phyloP scores from a whole-genome alignment of 2,888 invertebrate species.

The Drosophila phalerata region DNA sequence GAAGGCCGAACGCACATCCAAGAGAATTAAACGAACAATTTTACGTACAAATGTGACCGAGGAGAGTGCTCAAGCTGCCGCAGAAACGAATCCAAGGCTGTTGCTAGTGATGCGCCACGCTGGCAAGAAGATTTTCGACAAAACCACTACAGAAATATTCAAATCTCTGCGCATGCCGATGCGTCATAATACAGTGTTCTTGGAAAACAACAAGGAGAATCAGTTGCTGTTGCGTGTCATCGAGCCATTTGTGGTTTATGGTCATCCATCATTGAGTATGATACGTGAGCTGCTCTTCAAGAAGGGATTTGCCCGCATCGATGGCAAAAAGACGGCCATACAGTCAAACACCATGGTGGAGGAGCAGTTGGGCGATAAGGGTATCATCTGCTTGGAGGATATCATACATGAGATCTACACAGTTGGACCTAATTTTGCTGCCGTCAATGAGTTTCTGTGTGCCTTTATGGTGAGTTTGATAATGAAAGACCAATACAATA shows the following conservation, averaged over 20 bases:
- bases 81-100: constrained; percentile 79
- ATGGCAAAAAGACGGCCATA: constrained; percentile 83
- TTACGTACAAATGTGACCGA: constrained; percentile 74
- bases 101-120: constrained; percentile 84
- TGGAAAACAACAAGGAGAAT: constrained; percentile 83
- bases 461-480: constrained; percentile 84
- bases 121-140: constrained; percentile 84
- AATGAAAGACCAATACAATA: neutral
- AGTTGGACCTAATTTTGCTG: constrained; percentile 84
- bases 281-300: constrained; percentile 85
- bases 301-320: constrained; percentile 83
- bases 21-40: constrained; percentile 80
- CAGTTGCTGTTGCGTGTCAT: constrained; percentile 83
- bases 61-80: constrained; percentile 61
- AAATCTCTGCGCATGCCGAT: constrained; percentile 71
- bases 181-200: constrained; percentile 83
- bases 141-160: constrained; percentile 82
- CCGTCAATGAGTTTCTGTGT: constrained; percentile 80
- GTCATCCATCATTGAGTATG: constrained; percentile 81
- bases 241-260: constrained; percentile 85
- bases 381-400: constrained; percentile 85
- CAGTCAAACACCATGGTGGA: constrained; percentile 85
- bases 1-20: constrained; percentile 84
- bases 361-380: constrained; percentile 83
- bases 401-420: constrained; percentile 85